Evolutionary conservation across 2,888 invertebrate genomes (phyloP).

Genomic region (Hecatera dysodea): DNA sequence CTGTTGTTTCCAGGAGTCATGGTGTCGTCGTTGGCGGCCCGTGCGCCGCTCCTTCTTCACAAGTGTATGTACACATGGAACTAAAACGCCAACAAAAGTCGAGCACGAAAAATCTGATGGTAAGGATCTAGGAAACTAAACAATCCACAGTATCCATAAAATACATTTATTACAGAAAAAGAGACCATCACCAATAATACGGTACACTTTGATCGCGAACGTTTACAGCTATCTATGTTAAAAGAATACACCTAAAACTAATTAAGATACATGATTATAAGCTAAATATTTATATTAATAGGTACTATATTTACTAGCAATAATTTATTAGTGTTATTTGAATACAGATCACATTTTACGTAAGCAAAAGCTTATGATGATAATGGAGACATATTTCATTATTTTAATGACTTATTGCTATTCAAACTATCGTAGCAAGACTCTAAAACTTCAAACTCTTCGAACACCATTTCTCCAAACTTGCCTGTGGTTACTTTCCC

Average conservation of each 20-base stretch:
- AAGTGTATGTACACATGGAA: slow-evolving; percentile 84
- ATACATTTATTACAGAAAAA: slow-evolving; percentile 84
- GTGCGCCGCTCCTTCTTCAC: slow-evolving; percentile 86
- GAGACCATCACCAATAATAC: slow-evolving; percentile 88
- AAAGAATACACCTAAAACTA: slow-evolving; percentile 69
- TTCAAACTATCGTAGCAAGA: slow-evolving; percentile 91
- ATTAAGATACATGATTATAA: slow-evolving; percentile 77
- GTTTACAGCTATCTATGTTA: slow-evolving; percentile 72
- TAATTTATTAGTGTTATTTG: slow-evolving; percentile 87
- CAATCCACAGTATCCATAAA: slow-evolving; percentile 69
- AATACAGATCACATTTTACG: slow-evolving; percentile 88
- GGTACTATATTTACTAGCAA: slow-evolving; percentile 81
- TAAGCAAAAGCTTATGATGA: slow-evolving; percentile 80
- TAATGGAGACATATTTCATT: slow-evolving; percentile 71
- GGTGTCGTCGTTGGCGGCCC: slow-evolving; percentile 92
- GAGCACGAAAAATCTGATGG: slow-evolving; percentile 86
- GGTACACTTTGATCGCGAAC: slow-evolving; percentile 76
- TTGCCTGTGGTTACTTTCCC: slow-evolving; percentile 91
- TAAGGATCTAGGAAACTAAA: slow-evolving; percentile 75
- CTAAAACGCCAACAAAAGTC: slow-evolving; percentile 85
- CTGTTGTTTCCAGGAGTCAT: slow-evolving; percentile 90
- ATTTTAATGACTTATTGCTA: slow-evolving; percentile 89
- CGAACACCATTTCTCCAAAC: slow-evolving; percentile 96
- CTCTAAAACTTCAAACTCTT: slow-evolving; percentile 94
- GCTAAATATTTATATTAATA: slow-evolving; percentile 78